Evolutionary conservation across 92 coral and sea anemone species (phyloP).

Genomic region (Epizoanthus stellaris): DNA sequence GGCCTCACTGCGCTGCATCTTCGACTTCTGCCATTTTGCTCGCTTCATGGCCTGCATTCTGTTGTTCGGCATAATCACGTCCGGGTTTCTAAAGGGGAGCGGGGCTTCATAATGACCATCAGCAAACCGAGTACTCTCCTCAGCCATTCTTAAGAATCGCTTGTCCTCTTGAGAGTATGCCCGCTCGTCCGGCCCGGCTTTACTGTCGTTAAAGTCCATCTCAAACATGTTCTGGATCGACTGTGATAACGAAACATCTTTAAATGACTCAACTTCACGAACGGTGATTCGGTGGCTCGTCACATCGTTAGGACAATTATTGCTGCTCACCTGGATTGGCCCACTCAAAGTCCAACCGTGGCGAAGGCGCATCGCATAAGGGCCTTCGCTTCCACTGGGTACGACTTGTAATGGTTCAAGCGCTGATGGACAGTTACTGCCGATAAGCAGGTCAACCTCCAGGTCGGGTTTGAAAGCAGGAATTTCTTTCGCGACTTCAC

Average conservation of each 20-base stretch:
- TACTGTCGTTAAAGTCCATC: constrained; percentile 58
- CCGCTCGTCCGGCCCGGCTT: constrained; percentile 9
- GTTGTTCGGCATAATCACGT: constrained; percentile 26
- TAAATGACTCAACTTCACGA: constrained; percentile 50
- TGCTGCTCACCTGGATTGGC: constrained; percentile 60
- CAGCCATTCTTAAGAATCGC: constrained; percentile 29
- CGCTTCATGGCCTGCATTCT: constrained; percentile 46
- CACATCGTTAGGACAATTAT: constrained; percentile 68
- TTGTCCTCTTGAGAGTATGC: constrained; percentile 61
- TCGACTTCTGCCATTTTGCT: constrained; percentile 51
- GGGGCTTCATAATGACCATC: constrained; percentile 41
- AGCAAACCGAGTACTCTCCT: constrained; percentile 18
- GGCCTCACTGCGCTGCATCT: constrained; percentile 38
- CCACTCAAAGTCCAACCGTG: background rate
- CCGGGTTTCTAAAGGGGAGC: constrained; percentile 37
- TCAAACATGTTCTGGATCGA: constrained; percentile 50
- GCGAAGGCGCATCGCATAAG: constrained; percentile 50
- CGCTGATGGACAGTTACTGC: no score
- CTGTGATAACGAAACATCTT: constrained; percentile 55
- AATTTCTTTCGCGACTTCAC: constrained; percentile 45
- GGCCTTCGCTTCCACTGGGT: no score
- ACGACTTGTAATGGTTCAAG: no score
- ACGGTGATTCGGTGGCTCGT: constrained; percentile 45
- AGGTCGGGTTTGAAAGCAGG: constrained; percentile 6
- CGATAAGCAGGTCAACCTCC: no score